Evolutionary conservation across 2,113 vertebrate genomes (phyloP).

Genomic region (Crotalus horridus): DNA sequence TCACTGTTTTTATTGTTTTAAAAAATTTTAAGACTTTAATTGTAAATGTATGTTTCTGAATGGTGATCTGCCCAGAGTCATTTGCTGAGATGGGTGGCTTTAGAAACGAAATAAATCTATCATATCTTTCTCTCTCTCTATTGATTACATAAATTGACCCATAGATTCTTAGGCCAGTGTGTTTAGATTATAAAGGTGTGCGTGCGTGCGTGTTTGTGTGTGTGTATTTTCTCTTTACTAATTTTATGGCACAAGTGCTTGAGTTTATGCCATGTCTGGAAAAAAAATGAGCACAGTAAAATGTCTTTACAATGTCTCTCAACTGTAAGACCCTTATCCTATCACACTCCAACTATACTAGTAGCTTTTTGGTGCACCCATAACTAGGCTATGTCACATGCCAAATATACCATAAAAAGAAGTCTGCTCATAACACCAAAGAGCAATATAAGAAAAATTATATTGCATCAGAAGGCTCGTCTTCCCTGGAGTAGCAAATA

Average conservation of each 20-base stretch:
- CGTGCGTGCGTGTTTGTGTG: background rate
- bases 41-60: too few species aligned
- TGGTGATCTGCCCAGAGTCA: too few species aligned
- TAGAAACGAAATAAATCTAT: too few species aligned
- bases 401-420: background rate
- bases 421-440: background rate
- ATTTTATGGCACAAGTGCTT: background rate
- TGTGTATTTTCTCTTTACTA: background rate
- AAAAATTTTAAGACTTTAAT: too few species aligned
- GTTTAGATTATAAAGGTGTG: background rate
- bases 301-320: background rate
- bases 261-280: background rate
- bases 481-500: background rate
- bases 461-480: background rate
- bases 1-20: too few species aligned
- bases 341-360: background rate
- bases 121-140: too few species aligned
- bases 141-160: background rate
- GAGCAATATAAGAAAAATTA: background rate
- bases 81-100: too few species aligned
- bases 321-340: background rate
- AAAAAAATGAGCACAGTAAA: background rate
- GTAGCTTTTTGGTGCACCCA: background rate
- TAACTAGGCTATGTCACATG: background rate
- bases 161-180: background rate